Conservation (phyloP, 1,140 invertebrate species). For the Drosophila kepulauana region DNA sequence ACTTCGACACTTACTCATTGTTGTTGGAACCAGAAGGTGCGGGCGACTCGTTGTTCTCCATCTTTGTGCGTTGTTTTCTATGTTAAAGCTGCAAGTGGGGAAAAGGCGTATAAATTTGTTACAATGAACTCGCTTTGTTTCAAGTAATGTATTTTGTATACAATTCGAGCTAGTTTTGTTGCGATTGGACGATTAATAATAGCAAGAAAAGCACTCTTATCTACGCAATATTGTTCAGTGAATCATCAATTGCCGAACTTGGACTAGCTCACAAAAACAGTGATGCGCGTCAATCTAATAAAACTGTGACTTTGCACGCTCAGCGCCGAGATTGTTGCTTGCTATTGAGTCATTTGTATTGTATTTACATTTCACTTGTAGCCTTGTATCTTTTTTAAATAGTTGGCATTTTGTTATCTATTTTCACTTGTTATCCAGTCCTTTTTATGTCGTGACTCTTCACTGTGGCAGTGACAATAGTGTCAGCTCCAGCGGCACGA, state of each 20-base stretch:
- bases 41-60: conserved; percentile 75
- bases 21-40: conserved; percentile 73
- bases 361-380: not conserved
- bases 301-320: conserved; percentile 21
- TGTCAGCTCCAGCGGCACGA: conserved; percentile 53
- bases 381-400: not conserved
- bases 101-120: conserved; percentile 7
- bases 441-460: conserved; percentile 10
- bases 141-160: not conserved
- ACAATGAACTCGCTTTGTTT: conserved; percentile 32
- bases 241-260: conserved; percentile 46
- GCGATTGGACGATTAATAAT: conserved; percentile 31
- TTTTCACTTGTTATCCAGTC: not conserved
- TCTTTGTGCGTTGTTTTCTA: conserved; percentile 40
- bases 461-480: conserved; percentile 35
- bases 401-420: not conserved
- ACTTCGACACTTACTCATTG: conserved; percentile 69
- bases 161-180: not conserved
- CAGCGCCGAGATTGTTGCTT: not conserved
- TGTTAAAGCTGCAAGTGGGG: conserved; percentile 7
- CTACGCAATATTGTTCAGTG: conserved; percentile 52
- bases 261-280: conserved; percentile 32
- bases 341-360: not conserved
- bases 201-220: conserved; percentile 58
- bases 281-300: conserved; percentile 14